Percentiles rank a stretch among this genome's conserved stretches.
Evolutionary conservation across 2,113 vertebrate species (phyloP).

Genomic region (Tachysurus fulvidraco): DNA sequence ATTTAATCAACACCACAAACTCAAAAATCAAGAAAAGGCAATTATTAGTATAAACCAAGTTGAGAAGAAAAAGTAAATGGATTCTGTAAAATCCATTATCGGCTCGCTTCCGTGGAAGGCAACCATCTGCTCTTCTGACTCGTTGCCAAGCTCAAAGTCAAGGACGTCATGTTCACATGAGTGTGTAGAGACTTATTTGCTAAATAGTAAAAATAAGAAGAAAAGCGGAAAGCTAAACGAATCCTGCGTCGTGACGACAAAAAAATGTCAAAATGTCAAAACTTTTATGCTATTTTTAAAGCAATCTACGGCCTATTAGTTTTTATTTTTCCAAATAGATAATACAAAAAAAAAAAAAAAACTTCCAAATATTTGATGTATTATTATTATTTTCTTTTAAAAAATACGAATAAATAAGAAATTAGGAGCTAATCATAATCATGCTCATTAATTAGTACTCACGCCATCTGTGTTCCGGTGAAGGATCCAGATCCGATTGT

Average conservation of each 20-base stretch:
- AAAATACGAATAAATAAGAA: no score
- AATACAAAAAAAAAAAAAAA: not conserved
- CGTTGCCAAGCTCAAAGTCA: slow-evolving; percentile 64
- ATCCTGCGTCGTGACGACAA: not conserved
- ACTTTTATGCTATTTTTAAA: not conserved
- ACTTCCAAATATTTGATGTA: not conserved
- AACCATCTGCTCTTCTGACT: slow-evolving; percentile 70
- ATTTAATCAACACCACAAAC: slow-evolving; percentile 21
- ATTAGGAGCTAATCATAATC: no score
- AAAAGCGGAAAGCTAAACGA: not conserved
- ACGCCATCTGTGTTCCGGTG: not conserved
- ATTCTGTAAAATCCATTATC: slow-evolving; percentile 59
- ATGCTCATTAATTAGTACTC: not conserved
- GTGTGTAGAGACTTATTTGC: slow-evolving; percentile 46
- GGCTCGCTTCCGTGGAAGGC: slow-evolving; percentile 59
- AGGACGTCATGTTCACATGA: slow-evolving; percentile 65
- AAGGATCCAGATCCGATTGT: not conserved
- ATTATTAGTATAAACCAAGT: slow-evolving; percentile 10
- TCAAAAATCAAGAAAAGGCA: slow-evolving; percentile 5
- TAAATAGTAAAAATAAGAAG: not conserved
- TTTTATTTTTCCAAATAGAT: not conserved
- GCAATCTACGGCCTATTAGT: not conserved
- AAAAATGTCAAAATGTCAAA: not conserved
- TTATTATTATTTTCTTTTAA: no score
- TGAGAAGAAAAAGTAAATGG: slow-evolving; percentile 53